Base-by-base conservation (phyloP, 2,113 vertebrate species). In the Ptychochromis oligacanthus region DNA sequence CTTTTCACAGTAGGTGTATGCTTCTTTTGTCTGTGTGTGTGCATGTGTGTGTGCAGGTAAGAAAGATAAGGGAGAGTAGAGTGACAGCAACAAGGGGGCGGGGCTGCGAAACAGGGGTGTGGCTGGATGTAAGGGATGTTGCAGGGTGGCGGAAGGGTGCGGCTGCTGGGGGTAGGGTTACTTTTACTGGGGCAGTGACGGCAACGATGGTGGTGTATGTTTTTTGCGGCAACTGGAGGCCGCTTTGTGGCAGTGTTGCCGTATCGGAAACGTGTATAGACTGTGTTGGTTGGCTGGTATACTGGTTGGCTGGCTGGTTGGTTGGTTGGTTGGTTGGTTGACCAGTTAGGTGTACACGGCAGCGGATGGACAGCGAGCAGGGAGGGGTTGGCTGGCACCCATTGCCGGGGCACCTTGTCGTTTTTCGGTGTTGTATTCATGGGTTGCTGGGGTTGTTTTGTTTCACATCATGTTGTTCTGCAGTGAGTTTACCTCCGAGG, bases 381-480 rank as follows among this genome's bases (percentile, higher is more conserved):
- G 77, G 77, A 49, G 58, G 79, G 67, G 59, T 40, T 58, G 36
- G 46, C 17, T 20, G 86, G 54, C 76, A 89, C 80, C 88, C 62
- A n/a, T 81, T 82, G 91, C 86, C 86, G 84, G 87, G 15, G 78
- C 81, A 82, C 83, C 87, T 84, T 70, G 81, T 58, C 20, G 86
- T 70, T 87, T 77, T 80, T 84, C 82, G 49, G 83, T 75, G 83
- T 86, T 7, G 70, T 84, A 87, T 31, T 81, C 88, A 83, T 77
- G 31, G 83, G 90, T 76, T 87, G 87, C 38, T 85, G 88, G 80
- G 55, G 38, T 75, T 28, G 75, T 61, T 87, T 84, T 77, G 80
- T 84, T 85, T 94, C 95, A 99, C 94, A 98, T 98, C 96, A 98
- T 95, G 96, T 98, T 98, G 96, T 99, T 99, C 96, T 98, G 98